These are phyloP conservation scores for Mesoligia furuncula DNA, from an alignment of 2,888 invertebrate genomes.

Conservation along the genomic window DNA sequence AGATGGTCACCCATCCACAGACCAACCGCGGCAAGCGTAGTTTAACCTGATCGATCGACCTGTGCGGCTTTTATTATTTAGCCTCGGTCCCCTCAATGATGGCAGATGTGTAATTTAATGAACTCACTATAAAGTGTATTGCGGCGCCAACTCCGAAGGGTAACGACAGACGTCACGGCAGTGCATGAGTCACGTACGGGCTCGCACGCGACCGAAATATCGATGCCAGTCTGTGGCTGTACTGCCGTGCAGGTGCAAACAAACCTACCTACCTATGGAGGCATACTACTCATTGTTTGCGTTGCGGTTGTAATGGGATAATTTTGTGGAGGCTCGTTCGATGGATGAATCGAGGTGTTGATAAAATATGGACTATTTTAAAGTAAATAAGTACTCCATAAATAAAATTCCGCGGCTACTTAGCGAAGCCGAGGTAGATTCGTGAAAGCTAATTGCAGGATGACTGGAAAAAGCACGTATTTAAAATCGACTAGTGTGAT, in stretches of 20 bases:
- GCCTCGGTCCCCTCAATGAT: not conserved
- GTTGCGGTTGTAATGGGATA: constrained; percentile 34
- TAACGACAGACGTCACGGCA: constrained; percentile 69
- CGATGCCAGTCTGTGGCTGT: constrained; percentile 63
- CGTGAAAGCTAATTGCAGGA: not conserved
- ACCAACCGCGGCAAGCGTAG: no score
- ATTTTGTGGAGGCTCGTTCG: constrained; percentile 18
- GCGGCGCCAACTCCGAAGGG: constrained; percentile 51
- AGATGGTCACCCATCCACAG: no score
- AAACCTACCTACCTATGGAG: constrained; percentile 26
- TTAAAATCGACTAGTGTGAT: not conserved
- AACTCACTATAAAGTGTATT: constrained; percentile 53
- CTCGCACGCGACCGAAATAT: constrained; percentile 77
- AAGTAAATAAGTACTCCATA: not conserved
- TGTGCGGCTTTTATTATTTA: no score
- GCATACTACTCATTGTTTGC: constrained; percentile 37
- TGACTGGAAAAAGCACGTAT: not conserved
- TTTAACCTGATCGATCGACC: no score
- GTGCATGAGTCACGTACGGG: constrained; percentile 76
- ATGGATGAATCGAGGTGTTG: constrained; percentile 14
- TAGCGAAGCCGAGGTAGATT: not conserved
- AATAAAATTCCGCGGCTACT: not conserved
- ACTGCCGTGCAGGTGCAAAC: constrained; percentile 61
- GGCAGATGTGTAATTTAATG: constrained; percentile 41
- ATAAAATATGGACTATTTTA: constrained; percentile 3